Evolutionary conservation across 2,797 vertebrate species (phyloP), one percentile per base, ranked within the genome.

Genomic region (Smutsia temminckii): DNA sequence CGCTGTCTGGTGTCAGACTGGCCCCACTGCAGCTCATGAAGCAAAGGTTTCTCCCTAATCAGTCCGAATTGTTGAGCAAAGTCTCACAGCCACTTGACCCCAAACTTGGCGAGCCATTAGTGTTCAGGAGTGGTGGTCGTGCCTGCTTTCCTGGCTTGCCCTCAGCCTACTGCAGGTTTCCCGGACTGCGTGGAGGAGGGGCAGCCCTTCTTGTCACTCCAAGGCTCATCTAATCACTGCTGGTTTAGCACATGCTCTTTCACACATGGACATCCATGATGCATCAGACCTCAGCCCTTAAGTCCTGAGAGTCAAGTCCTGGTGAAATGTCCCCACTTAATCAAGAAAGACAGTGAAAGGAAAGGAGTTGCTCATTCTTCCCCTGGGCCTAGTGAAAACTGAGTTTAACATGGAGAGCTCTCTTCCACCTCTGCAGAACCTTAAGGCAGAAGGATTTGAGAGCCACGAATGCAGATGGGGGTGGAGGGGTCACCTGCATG

Each of bases 381-480:
- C 40, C n/a, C 66, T 2, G 27, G 32, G 34, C 25, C 11, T 17
- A 59, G 18, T 6, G 21, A 42, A 46, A 21, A 57, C 18, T 4
- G 34, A 71, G 32, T 40, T 46, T 23, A 37, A 46, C 21, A 12
- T 16, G 0, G 8, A 23, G 5, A 25, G 49, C 16, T 74, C 32
- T 34, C 23, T 51, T 42, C 46, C 34, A 13, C 18, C 46, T 4
- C 16, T n/a, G 37, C 46, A 46, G 40, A 32, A 51, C 59, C 63
- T 49, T 6, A 1, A 21, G 53, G 21, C 66, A 14, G 72, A 68
- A 55, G 49, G 40, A 25, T 16, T 4, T 12, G 17, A 4, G 2
- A 8, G 12, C 12, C 69, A 21, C 1, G 0, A 0, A 0, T 6
- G 34, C 3, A 32, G 34, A 16, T 12, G 14, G 12, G 8, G 29